These are phyloP conservation scores for Eubucco bourcierii DNA, from an alignment of 2,113 vertebrate genomes.

Conservation along the genomic window DNA sequence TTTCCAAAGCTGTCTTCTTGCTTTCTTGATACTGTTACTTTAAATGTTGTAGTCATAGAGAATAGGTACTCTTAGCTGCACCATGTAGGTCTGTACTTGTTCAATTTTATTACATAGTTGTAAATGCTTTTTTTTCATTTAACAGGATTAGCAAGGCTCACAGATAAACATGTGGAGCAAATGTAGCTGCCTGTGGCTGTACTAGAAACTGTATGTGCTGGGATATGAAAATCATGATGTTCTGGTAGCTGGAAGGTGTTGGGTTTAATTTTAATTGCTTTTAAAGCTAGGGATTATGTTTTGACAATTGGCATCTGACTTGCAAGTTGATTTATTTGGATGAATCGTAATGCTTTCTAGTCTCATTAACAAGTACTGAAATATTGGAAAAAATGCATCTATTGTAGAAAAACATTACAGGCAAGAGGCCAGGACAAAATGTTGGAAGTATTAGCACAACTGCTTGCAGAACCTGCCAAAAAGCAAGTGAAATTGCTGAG, in stretches of 20 bases:
- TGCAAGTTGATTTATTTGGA: neutral
- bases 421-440: conserved; percentile 14
- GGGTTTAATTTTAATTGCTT: neutral
- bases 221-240: neutral
- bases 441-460: neutral
- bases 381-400: neutral
- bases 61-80: neutral
- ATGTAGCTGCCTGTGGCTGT: neutral
- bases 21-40: neutral
- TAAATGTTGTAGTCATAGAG: neutral
- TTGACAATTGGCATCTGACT: neutral
- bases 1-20: neutral
- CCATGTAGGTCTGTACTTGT: neutral
- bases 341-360: neutral
- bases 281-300: neutral
- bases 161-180: neutral
- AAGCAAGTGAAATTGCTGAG: neutral
- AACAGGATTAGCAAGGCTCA: neutral
- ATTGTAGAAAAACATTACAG: neutral
- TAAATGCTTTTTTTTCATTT: neutral
- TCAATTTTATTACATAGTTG: neutral
- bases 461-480: conserved; percentile 10
- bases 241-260: neutral
- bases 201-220: neutral
- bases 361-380: neutral